phyloP scores from a whole-genome alignment of 2,797 vertebrate genomes.

The Taeniopygia guttata region DNA sequence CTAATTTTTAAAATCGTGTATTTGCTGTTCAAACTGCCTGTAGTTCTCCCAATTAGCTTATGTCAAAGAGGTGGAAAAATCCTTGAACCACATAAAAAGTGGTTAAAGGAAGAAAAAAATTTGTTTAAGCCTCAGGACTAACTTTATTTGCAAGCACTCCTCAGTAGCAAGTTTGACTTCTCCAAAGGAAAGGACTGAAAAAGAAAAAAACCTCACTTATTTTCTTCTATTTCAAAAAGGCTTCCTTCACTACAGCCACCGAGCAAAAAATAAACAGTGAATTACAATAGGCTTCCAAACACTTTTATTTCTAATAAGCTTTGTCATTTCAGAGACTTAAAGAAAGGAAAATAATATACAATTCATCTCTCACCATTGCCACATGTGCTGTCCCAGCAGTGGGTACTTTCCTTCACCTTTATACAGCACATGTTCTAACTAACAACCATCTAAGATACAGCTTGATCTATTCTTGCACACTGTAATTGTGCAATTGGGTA shows the following conservation, averaged over 20 bases:
- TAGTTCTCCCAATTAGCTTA: conserved; percentile 71
- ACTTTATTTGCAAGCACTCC: conserved; percentile 36
- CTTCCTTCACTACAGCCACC: neutral
- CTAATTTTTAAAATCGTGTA: conserved; percentile 71
- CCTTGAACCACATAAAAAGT: conserved; percentile 39
- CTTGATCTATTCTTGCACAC: neutral
- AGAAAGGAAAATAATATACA: neutral
- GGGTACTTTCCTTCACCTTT: neutral
- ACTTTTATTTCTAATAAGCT: conserved; percentile 4
- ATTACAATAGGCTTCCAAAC: neutral
- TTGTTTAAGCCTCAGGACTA: conserved; percentile 55
- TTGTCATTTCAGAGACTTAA: neutral
- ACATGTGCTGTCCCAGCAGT: rapidly evolving
- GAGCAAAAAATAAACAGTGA: neutral
- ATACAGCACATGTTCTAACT: neutral
- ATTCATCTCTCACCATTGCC: neutral
- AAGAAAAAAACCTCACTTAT: neutral
- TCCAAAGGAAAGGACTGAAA: neutral
- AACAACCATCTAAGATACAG: neutral
- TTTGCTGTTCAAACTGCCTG: conserved; percentile 69
- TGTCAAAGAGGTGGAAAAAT: conserved; percentile 63
- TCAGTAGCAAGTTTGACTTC: conserved; percentile 18
- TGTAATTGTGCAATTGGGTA: neutral
- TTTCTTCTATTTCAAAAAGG: neutral
- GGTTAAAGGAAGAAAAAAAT: conserved; percentile 54